Conservation (phyloP, 2,888 invertebrate species). For the Scaptomyza tumidula region DNA sequence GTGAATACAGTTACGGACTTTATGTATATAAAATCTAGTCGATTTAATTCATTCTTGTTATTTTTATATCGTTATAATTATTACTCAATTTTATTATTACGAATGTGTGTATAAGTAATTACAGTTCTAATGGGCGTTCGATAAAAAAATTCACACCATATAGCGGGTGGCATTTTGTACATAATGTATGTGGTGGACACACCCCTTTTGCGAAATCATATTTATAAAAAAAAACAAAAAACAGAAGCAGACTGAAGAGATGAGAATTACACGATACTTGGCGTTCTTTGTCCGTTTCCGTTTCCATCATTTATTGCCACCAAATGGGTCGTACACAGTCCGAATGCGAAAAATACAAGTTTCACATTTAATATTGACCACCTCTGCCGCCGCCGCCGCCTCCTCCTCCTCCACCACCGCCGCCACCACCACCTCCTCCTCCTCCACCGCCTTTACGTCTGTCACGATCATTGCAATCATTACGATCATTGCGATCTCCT, state of each 20-base stretch:
- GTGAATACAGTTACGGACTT: background rate
- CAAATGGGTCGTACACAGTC: conserved; percentile 28
- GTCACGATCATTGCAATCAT: conserved; percentile 59
- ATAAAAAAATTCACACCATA: conserved; percentile 68
- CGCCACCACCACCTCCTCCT: conserved; percentile 48
- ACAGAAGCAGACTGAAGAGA: conserved; percentile 41
- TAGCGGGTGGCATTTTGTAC: conserved; percentile 69
- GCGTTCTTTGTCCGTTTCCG: conserved; percentile 45
- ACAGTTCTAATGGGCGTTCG: conserved; percentile 75
- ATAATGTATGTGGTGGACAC: conserved; percentile 59
- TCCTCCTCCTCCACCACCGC: conserved; percentile 17
- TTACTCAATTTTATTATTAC: conserved; percentile 75
- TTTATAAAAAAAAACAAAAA: conserved; percentile 38
- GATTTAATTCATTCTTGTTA: background rate
- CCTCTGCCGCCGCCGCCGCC: conserved; percentile 36
- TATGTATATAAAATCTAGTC: background rate
- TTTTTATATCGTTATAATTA: conserved; percentile 56
- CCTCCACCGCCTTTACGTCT: conserved; percentile 70
- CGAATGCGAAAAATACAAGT: conserved; percentile 23
- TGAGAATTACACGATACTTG: conserved; percentile 55
- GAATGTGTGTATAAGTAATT: conserved; percentile 78
- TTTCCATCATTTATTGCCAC: conserved; percentile 32
- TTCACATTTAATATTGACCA: conserved; percentile 56
- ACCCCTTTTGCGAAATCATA: conserved; percentile 43
- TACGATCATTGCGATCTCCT: conserved; percentile 53